A percentile compares a stretch with the other conserved stretches of the same genome.
phyloP scores from a whole-genome alignment of 2,888 invertebrate genomes.

The Epinotia bilunana region DNA sequence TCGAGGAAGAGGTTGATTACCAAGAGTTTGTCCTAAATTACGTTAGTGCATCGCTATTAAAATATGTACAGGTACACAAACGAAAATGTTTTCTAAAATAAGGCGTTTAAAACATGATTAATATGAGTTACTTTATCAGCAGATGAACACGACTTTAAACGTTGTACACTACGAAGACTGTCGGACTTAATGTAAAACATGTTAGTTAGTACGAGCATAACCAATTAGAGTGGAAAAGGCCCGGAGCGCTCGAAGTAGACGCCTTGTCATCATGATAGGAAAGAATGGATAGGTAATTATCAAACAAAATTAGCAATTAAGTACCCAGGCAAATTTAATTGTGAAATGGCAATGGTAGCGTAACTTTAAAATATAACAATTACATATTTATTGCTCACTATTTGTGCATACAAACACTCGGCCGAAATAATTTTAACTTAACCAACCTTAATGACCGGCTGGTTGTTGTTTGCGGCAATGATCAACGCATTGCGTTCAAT shows the following conservation, averaged over 20 bases:
- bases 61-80: too few relatives aligned
- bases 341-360: not conserved
- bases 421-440: not conserved
- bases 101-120: too few relatives aligned
- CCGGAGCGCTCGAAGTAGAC: not conserved
- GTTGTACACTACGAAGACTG: too few relatives aligned
- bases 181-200: not conserved
- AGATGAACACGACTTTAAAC: too few relatives aligned
- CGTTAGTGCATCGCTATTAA: too few relatives aligned
- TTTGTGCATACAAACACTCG: not conserved
- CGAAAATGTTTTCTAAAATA: too few relatives aligned
- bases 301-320: not conserved
- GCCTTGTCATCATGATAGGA: not conserved
- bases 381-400: not conserved
- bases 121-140: too few relatives aligned
- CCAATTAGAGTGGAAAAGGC: not conserved
- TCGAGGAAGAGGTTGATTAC: too few relatives aligned
- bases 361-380: not conserved
- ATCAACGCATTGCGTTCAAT: not conserved
- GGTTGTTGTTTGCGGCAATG: not conserved
- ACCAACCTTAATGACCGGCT: not conserved
- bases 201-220: not conserved
- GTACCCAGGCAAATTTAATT: not conserved
- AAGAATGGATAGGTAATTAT: not conserved
- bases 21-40: too few relatives aligned